Percentiles rank a stretch among this genome's conserved stretches.
These are phyloP conservation scores for Capitulum mitella DNA, from an alignment of 2,888 invertebrate genomes.

Conservation along the genomic window DNA sequence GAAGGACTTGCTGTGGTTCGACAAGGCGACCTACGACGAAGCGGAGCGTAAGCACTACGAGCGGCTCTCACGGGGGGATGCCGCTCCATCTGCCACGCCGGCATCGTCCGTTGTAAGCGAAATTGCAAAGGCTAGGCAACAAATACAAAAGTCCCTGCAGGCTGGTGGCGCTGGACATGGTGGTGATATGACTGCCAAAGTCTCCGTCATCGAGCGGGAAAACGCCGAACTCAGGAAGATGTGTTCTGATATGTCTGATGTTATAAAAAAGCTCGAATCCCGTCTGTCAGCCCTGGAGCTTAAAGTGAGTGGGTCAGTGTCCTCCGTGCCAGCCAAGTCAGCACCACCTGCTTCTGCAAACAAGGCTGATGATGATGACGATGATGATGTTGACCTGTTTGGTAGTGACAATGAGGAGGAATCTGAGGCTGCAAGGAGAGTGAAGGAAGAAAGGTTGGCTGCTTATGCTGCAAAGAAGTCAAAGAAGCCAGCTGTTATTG, in stretches of 20 bases:
- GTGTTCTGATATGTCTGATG: not conserved
- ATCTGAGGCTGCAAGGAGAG: slow-evolving; percentile 66
- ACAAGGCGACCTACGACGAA: slow-evolving; percentile 10
- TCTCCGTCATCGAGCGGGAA: not conserved
- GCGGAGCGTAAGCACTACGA: slow-evolving; percentile 15
- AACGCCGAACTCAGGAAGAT: not conserved
- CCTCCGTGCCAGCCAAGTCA: slow-evolving; percentile 50
- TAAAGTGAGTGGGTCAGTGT: slow-evolving; percentile 47
- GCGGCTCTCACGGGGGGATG: not conserved
- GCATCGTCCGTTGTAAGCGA: not conserved
- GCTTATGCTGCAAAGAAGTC: slow-evolving; percentile 92
- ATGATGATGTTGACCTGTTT: slow-evolving; percentile 76
- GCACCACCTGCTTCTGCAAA: slow-evolving; percentile 34
- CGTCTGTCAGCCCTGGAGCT: not conserved
- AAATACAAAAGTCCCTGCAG: not conserved
- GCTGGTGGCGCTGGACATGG: not conserved
- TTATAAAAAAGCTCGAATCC: slow-evolving; percentile 4
- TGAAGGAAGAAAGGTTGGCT: slow-evolving; percentile 80
- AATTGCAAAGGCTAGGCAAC: slow-evolving; percentile 7
- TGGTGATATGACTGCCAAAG: not conserved
- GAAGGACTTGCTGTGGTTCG: not conserved
- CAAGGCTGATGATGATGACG: slow-evolving; percentile 54
- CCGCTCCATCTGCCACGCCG: not conserved
- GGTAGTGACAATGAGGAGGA: slow-evolving; percentile 86
- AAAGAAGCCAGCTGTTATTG: slow-evolving; percentile 86